Evolutionary conservation across 2,888 invertebrate species (phyloP).

Genomic region (Lycocerus yunnanus): DNA sequence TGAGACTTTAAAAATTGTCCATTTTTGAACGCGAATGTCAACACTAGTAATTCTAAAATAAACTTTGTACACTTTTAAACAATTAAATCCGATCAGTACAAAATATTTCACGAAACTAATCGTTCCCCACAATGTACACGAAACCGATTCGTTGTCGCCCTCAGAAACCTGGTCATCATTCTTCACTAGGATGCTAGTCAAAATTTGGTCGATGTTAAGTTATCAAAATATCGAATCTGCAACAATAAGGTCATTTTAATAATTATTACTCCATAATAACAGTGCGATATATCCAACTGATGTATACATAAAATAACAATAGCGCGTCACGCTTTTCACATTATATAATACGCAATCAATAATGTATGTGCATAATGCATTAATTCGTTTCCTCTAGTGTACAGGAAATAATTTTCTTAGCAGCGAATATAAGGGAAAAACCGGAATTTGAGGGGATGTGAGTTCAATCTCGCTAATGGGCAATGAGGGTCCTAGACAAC

Average conservation of each 20-base stretch:
- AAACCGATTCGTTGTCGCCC: slow-evolving; percentile 41
- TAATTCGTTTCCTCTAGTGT: slow-evolving; percentile 54
- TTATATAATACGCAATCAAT: slow-evolving; percentile 53
- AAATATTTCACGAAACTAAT: slow-evolving; percentile 26
- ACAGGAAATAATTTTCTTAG: slow-evolving; percentile 55
- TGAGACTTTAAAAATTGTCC: slow-evolving; percentile 24
- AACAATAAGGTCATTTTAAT: neutral
- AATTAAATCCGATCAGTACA: slow-evolving; percentile 16
- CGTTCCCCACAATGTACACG: slow-evolving; percentile 15
- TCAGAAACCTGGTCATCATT: slow-evolving; percentile 39
- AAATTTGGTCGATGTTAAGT: slow-evolving; percentile 13
- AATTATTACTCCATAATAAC: neutral
- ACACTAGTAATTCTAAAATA: slow-evolving; percentile 32
- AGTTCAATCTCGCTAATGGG: slow-evolving; percentile 64
- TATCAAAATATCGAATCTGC: slow-evolving; percentile 1
- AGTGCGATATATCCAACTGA: neutral
- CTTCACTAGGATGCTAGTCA: slow-evolving; percentile 6
- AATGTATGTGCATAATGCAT: slow-evolving; percentile 56
- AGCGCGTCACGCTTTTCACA: slow-evolving; percentile 59
- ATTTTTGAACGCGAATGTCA: slow-evolving; percentile 18
- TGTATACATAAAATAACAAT: slow-evolving; percentile 43
- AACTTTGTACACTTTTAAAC: slow-evolving; percentile 35
- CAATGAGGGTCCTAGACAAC: slow-evolving; percentile 54
- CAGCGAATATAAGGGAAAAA: slow-evolving; percentile 52
- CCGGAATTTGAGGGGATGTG: slow-evolving; percentile 59